A percentile compares a stretch with the other conserved stretches of the same genome.
phyloP scores from a whole-genome alignment of 1,140 invertebrate species.

The Teleopsis dalmanni region DNA sequence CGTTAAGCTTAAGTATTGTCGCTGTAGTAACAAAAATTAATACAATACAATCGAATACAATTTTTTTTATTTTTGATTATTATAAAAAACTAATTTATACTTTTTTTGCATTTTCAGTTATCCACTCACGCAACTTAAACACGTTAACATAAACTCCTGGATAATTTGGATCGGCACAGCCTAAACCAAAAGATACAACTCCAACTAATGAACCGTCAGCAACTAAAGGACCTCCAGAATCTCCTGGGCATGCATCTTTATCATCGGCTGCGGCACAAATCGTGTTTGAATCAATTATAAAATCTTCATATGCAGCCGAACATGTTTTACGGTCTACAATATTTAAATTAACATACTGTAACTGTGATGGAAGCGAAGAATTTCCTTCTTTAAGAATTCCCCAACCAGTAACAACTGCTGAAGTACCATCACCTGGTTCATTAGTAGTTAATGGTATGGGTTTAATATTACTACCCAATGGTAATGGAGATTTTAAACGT shows the following conservation, averaged over 20 bases:
- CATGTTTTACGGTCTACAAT: constrained; percentile 12
- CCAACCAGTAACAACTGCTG: constrained; percentile 28
- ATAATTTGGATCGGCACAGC: constrained; percentile 23
- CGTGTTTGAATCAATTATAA: constrained; percentile 18
- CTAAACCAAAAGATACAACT: constrained; percentile 57
- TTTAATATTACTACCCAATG: constrained; percentile 14
- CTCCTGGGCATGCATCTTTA: constrained; percentile 35
- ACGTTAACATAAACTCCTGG: constrained; percentile 23
- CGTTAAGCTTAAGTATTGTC: no score
- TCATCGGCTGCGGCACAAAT: constrained; percentile 39
- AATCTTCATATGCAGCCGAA: constrained; percentile 18
- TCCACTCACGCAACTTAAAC: not conserved
- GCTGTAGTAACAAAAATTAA: no score
- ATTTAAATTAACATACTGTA: constrained; percentile 1
- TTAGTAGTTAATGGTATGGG: constrained; percentile 17
- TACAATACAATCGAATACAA: no score
- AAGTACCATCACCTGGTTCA: constrained; percentile 19
- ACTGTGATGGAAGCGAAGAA: not conserved
- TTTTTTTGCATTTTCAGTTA: not conserved
- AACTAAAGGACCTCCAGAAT: constrained; percentile 49
- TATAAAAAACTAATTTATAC: not conserved
- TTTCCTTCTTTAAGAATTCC: constrained; percentile 24
- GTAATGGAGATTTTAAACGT: constrained; percentile 28
- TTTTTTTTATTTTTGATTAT: no score
- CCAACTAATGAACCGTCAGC: constrained; percentile 42